Evolutionary conservation across 2,113 vertebrate species (phyloP).

Genomic region (Pterocles orientalis): DNA sequence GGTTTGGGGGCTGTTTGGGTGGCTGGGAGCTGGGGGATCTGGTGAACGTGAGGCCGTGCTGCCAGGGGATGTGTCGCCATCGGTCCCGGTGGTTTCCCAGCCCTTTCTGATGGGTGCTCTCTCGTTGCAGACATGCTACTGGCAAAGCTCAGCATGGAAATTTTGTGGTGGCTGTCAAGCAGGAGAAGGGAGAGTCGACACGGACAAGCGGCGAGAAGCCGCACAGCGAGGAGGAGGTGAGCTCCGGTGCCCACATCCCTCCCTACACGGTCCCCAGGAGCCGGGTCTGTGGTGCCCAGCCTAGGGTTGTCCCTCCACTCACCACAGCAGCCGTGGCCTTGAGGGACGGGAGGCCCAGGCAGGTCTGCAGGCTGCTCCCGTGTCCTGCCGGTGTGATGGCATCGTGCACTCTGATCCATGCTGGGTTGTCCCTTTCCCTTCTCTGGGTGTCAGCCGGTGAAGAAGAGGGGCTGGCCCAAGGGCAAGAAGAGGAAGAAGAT

Average conservation of each 20-base stretch:
- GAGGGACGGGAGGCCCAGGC: fast-evolving
- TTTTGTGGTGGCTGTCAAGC: slow-evolving; percentile 79
- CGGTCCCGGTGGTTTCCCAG: fast-evolving
- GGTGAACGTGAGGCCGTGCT: fast-evolving
- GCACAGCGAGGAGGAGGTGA: slow-evolving; percentile 77
- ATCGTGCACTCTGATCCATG: fast-evolving
- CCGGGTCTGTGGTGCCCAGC: not conserved
- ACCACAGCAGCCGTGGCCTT: fast-evolving
- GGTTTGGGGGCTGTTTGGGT: not conserved
- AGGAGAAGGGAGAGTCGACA: slow-evolving; percentile 73
- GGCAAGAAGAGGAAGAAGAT: slow-evolving; percentile 99
- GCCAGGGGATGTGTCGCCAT: fast-evolving
- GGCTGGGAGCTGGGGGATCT: not conserved
- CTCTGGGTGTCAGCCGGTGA: slow-evolving; percentile 79
- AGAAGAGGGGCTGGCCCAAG: slow-evolving; percentile 97
- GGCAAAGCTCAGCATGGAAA: slow-evolving; percentile 74
- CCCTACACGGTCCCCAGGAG: fast-evolving
- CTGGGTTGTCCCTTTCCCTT: not conserved
- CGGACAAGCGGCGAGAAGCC: slow-evolving; percentile 62
- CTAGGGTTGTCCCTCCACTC: not conserved
- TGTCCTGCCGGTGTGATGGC: fast-evolving
- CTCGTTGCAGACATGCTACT: slow-evolving; percentile 57
- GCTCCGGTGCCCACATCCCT: fast-evolving
- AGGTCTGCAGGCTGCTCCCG: not conserved
- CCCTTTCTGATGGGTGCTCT: not conserved